Conservation (phyloP, 2,888 invertebrate genomes). For the Eilema sororculum region DNA sequence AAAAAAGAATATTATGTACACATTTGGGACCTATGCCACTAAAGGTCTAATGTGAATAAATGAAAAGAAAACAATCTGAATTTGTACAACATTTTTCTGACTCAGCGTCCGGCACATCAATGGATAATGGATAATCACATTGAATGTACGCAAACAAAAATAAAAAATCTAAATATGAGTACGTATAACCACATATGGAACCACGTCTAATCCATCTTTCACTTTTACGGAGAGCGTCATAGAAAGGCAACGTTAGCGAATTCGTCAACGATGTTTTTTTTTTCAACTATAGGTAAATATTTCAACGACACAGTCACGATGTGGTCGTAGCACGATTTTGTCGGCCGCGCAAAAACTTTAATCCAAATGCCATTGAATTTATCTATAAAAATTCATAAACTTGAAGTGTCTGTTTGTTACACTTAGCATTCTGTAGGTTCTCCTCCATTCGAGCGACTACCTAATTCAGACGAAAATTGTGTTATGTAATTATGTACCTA, state of each 20-base stretch:
- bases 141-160: background rate
- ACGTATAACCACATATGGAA: slow-evolving; percentile 3
- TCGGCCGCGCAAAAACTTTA: slow-evolving; percentile 25
- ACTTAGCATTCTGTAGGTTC: background rate
- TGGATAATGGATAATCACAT: background rate
- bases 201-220: slow-evolving; percentile 13
- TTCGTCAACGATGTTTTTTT: slow-evolving; percentile 19
- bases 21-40: too few species aligned
- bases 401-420: slow-evolving; percentile 1
- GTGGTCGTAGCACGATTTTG: slow-evolving; percentile 19
- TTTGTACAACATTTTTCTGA: background rate
- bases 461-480: background rate
- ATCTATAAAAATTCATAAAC: slow-evolving; percentile 2
- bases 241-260: slow-evolving; percentile 31
- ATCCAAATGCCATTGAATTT: slow-evolving; percentile 28
- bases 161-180: background rate
- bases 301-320: slow-evolving; percentile 32
- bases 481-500: too few species aligned
- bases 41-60: background rate
- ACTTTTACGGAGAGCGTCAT: slow-evolving; percentile 21
- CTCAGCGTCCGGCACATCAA: background rate
- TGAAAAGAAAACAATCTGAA: background rate
- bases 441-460: background rate
- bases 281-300: slow-evolving; percentile 26
- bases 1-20: too few species aligned